These are phyloP conservation scores for Phymastichus coffea DNA, from an alignment of 1,140 invertebrate species.

Conservation along the genomic window DNA sequence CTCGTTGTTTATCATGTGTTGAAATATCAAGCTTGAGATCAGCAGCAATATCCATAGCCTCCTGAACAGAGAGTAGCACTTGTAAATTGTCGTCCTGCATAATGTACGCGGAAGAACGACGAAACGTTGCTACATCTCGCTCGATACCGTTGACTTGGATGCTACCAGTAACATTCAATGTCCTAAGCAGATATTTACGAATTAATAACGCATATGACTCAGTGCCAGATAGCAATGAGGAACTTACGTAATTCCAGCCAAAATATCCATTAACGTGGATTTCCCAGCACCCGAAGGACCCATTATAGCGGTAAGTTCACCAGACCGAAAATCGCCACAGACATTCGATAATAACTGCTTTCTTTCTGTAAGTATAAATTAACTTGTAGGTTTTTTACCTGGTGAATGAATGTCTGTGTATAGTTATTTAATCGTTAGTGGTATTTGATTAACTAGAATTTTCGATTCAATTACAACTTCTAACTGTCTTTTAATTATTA, in stretches of 20 bases:
- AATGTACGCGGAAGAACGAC: slow-evolving; percentile 85
- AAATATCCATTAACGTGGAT: slow-evolving; percentile 74
- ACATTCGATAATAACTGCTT: slow-evolving; percentile 63
- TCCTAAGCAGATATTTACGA: slow-evolving; percentile 41
- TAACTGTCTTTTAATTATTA: too few relatives aligned
- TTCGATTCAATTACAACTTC: too few relatives aligned
- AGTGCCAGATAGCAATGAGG: neutral
- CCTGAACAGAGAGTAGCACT: slow-evolving; percentile 77
- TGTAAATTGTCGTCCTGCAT: slow-evolving; percentile 87
- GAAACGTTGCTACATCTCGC: slow-evolving; percentile 73
- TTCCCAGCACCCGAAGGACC: slow-evolving; percentile 87
- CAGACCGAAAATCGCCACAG: slow-evolving; percentile 63
- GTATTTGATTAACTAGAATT: too few relatives aligned
- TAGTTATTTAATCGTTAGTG: too few relatives aligned
- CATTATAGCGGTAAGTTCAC: slow-evolving; percentile 77
- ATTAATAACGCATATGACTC: neutral
- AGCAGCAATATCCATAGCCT: slow-evolving; percentile 83
- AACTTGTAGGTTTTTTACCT: too few relatives aligned
- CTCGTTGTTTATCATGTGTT: neutral
- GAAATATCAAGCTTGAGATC: slow-evolving; percentile 75
- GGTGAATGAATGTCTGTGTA: too few relatives aligned
- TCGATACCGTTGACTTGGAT: slow-evolving; percentile 69
- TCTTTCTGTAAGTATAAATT: slow-evolving; percentile 48
- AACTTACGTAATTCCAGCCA: slow-evolving; percentile 71
- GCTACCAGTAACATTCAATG: slow-evolving; percentile 59